Evolutionary conservation across 2,888 invertebrate species (phyloP).

Genomic region (Malacosoma neustria): DNA sequence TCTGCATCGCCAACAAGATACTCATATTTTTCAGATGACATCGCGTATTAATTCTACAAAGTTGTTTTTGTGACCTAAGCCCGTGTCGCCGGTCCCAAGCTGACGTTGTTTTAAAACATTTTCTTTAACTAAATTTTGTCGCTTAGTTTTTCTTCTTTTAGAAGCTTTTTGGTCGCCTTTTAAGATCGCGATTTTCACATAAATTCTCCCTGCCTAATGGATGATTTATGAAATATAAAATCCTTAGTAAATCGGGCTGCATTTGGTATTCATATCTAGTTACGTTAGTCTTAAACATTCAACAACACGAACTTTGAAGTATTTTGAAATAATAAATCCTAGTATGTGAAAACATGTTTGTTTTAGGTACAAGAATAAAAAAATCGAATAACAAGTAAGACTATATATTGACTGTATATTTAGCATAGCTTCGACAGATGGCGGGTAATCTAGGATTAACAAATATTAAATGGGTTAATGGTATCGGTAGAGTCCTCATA

Average conservation of each 20-base stretch:
- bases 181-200: conserved; percentile 21
- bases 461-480: too few relatives aligned
- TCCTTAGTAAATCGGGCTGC: neutral
- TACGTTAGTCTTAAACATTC: neutral
- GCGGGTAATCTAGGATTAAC: too few relatives aligned
- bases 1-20: conserved; percentile 9
- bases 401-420: too few relatives aligned
- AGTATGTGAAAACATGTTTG: too few relatives aligned
- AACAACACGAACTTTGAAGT: too few relatives aligned
- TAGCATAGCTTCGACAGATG: too few relatives aligned
- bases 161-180: conserved; percentile 18
- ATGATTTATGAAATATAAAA: neutral
- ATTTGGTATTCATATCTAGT: neutral
- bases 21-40: conserved; percentile 8
- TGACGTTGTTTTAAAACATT: conserved; percentile 36
- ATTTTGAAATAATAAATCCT: too few relatives aligned
- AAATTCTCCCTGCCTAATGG: conserved; percentile 6
- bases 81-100: conserved; percentile 24
- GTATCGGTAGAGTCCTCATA: too few relatives aligned
- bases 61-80: conserved; percentile 29
- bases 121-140: conserved; percentile 29
- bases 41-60: conserved; percentile 22
- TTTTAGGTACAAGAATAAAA: too few relatives aligned
- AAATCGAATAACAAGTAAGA: too few relatives aligned
- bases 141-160: conserved; percentile 19